Base-by-base conservation (phyloP, 1,140 invertebrate genomes). In the Triops longicaudatus region DNA sequence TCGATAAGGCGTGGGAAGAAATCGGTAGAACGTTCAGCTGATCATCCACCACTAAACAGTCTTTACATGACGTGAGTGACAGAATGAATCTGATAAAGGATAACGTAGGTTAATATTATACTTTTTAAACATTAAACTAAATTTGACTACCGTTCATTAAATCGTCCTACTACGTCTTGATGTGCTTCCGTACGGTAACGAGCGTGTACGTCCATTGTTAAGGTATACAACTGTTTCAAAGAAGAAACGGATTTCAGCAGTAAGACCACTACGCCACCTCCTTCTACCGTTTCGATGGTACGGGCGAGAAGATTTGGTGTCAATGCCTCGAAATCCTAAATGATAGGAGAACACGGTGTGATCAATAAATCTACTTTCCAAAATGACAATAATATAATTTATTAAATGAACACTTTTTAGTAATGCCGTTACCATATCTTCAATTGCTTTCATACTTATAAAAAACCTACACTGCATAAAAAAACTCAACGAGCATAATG, bases 171-270 rank as follows among this genome's bases (percentile, higher is more conserved):
- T 73, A 99, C 88, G 84, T 97, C 91, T 81, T 93, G 89, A 84
- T 99, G 94, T 11, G 96, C 91, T 87, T 99, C 97, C 14, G 98
- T 99, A 79, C 97, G 88, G 82, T 90, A 97, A 81, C 97, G 88
- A 80, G 94, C 90, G 88, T 99, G 98, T 12, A 99, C 96, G 89
- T 99, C 98, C 98, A 99, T 99, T 78, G 91, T 91, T 88, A 99
- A 93, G 3, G 97, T 95, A 82, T 95, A 98, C 0, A 99, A 87
- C 83, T 99, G 97, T 83, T 95, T 92, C 7, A 99, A 85, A 0
- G 97, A 99, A 73, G 89, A 88, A 78, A 99, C 87, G 31, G 90
- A 90, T 82, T 93, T 90, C 0, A 99, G 85, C 3, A 93, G 82
- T 10, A 99, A 84, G 43, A 99, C 89, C 78, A 99, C 91, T 0